Base-by-base conservation (phyloP, 2,797 vertebrate species). In the Tolypeutes matacus region DNA sequence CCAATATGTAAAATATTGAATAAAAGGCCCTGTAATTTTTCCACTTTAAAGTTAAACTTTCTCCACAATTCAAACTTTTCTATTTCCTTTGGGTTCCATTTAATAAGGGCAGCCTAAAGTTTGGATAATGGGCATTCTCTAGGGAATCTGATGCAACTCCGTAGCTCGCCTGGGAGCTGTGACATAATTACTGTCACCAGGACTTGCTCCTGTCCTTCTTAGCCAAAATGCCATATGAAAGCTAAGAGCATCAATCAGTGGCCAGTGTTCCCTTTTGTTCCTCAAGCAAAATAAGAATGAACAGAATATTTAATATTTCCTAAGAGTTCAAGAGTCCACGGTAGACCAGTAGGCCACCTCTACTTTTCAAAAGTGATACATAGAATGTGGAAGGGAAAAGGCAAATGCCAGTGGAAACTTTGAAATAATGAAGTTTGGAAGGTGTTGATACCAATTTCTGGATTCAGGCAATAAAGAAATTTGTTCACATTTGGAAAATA, bases 101-200 rank as follows among this genome's bases (percentile, higher is more conserved):
- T 96, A 88, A 49, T 39, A 94, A 89, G 29, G 25, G 84, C 58
- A 60, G 65, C 31, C 14, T 76, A 89, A 81, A 87, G 81, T 82
- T 86, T 77, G 15, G 25, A 77, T 91, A 97, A 96, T 85, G 67
- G 77, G 31, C 46, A 86, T 77, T 92, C 88, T 10, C 15, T 25
- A 18, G 86, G 77, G 96, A 84, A 72, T 42, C 46, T 97, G 95
- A 97, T 56, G 95, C 92, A 97, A 97, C 46, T 49, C 56, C 42
- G 5, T 3, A 56, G 21, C 36, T 69, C 75, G 23, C 8, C 25
- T 46, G 91, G 64, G 80, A 89, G 14, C 29, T 73, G 11, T 60
- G 14, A 65, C 56, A 1, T 46, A 85, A 89, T 86, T 36, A 60
- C 7, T 1, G 58, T 34, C 42, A 65, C 42, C 49, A n/a, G 39